Conservation (phyloP, 1,140 invertebrate genomes). For the Pseudobourletiella spinata region DNA sequence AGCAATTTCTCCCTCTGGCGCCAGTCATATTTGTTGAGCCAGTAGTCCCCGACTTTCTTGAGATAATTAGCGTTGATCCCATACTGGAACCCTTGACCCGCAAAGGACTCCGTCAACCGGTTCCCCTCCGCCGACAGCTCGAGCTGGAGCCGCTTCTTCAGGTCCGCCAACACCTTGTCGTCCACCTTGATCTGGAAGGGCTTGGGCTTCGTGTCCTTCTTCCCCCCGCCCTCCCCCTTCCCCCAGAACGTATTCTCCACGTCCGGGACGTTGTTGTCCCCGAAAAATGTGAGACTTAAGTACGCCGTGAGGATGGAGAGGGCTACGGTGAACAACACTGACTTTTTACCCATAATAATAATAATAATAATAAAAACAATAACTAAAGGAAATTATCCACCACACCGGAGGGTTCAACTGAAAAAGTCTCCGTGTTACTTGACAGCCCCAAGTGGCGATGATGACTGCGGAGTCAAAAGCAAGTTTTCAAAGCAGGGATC, state of each 20-base stretch:
- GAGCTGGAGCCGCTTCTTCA: conserved; percentile 50
- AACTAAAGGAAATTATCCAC: too few relatives aligned
- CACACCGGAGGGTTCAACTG: too few relatives aligned
- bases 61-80: conserved; percentile 65
- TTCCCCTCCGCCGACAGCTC: conserved; percentile 39
- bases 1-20: conserved; percentile 41
- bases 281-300: neutral
- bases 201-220: conserved; percentile 8
- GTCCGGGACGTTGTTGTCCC: neutral
- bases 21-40: conserved; percentile 50
- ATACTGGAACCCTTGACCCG: conserved; percentile 61
- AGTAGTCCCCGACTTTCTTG: conserved; percentile 56
- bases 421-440: too few relatives aligned
- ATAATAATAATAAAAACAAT: too few relatives aligned
- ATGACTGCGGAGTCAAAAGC: too few relatives aligned
- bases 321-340: neutral
- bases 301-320: neutral
- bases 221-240: neutral
- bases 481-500: too few relatives aligned
- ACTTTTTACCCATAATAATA: neutral
- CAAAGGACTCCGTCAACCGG: conserved; percentile 50
- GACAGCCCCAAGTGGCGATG: too few relatives aligned
- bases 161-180: conserved; percentile 50
- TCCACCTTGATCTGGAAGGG: conserved; percentile 19
- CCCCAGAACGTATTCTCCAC: conserved; percentile 13